Evolutionary conservation across 1,140 invertebrate genomes (phyloP).

Genomic region (Drosophila dunni): DNA sequence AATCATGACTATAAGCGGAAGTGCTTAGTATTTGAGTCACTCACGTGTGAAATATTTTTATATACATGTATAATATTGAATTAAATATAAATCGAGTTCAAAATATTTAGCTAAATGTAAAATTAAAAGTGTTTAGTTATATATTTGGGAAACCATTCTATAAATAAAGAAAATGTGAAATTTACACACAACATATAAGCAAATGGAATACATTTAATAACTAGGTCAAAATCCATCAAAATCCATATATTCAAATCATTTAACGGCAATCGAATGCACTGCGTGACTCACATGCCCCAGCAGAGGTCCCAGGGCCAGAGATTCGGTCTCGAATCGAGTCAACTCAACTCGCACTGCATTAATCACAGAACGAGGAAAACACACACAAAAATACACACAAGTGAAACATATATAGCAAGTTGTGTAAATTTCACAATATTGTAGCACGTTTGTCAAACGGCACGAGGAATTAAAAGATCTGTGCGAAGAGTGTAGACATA

Average conservation of each 20-base stretch:
- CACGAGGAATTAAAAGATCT: slow-evolving; percentile 34
- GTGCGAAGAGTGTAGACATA: slow-evolving; percentile 1
- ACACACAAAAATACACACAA: slow-evolving; percentile 12
- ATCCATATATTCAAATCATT: slow-evolving; percentile 75
- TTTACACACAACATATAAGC: not conserved
- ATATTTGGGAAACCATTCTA: too few relatives aligned
- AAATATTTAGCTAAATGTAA: not conserved
- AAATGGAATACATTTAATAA: slow-evolving; percentile 48
- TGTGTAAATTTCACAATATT: slow-evolving; percentile 67
- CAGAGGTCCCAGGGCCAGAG: slow-evolving; percentile 28
- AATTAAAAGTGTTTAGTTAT: too few relatives aligned
- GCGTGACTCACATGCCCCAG: slow-evolving; percentile 45
- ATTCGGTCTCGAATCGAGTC: not conserved
- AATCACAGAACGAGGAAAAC: slow-evolving; percentile 51
- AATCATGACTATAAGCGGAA: not conserved
- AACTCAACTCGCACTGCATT: slow-evolving; percentile 52
- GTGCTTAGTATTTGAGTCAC: not conserved
- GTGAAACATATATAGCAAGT: slow-evolving; percentile 18
- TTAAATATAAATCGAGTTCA: not conserved
- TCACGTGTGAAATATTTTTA: slow-evolving; percentile 1
- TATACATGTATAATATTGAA: not conserved
- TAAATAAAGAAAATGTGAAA: not conserved
- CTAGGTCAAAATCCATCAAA: slow-evolving; percentile 68
- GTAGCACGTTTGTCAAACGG: slow-evolving; percentile 63
- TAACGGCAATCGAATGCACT: slow-evolving; percentile 69